Evolutionary conservation across 2,113 vertebrate genomes (phyloP).

Genomic region (Cricetomys ansorgei): DNA sequence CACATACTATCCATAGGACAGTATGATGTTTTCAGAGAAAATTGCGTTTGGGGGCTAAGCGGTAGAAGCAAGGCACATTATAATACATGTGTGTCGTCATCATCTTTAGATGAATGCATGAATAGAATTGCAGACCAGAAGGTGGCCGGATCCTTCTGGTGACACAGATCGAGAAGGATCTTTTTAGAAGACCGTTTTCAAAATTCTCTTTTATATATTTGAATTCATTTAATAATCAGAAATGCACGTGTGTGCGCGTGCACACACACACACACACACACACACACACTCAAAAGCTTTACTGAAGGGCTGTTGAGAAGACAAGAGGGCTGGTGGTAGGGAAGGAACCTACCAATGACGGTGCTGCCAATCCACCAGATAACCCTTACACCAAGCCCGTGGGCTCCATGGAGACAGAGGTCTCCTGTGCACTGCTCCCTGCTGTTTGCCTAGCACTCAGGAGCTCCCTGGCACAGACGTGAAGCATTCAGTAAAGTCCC

Average conservation of each 20-base stretch:
- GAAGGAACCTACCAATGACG: neutral
- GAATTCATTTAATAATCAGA: neutral
- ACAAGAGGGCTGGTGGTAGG: rapidly evolving
- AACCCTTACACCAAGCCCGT: neutral
- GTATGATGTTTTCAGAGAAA: slow-evolving; percentile 3
- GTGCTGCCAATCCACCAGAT: neutral
- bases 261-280: neutral
- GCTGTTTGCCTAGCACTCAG: neutral
- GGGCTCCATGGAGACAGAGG: neutral
- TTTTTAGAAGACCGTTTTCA: neutral
- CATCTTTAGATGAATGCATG: neutral
- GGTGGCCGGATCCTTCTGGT: neutral
- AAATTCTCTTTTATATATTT: neutral
- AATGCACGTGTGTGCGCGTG: neutral
- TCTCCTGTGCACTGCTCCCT: neutral
- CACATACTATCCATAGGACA: no score
- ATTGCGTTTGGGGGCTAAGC: neutral
- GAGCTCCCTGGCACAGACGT: neutral
- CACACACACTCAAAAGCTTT: neutral
- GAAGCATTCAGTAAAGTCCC: neutral
- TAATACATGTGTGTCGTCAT: neutral
- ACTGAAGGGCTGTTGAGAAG: neutral
- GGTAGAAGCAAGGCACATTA: neutral
- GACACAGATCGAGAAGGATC: no score
- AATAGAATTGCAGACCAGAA: neutral